Evolutionary conservation across 1,140 invertebrate species (phyloP).

Genomic region (Hydropsyche tenuis): DNA sequence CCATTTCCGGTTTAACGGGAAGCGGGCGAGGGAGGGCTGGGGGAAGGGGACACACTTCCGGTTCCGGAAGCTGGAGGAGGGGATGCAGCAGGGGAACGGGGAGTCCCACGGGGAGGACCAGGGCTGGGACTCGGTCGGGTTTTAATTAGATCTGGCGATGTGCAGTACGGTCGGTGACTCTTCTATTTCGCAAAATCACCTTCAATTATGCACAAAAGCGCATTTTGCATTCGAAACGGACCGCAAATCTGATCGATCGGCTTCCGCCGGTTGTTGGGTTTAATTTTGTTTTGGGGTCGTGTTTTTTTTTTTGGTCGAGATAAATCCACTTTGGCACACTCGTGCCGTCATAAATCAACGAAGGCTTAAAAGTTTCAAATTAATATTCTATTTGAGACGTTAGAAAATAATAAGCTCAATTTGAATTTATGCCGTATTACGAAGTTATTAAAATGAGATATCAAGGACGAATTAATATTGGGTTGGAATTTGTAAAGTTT

Average conservation of each 20-base stretch:
- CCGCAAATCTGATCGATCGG: too few species aligned
- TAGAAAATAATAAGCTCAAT: not conserved
- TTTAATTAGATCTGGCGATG: not conserved
- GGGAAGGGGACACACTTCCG: not conserved
- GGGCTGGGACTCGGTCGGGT: not conserved
- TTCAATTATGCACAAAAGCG: not conserved
- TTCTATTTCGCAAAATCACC: not conserved
- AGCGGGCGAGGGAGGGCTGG: not conserved
- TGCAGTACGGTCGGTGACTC: not conserved
- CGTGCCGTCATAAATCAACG: too few species aligned
- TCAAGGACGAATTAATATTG: too few species aligned
- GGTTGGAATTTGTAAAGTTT: too few species aligned
- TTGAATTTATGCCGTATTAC: not conserved
- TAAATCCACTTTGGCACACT: not conserved
- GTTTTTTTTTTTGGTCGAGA: not conserved
- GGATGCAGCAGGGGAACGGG: not conserved
- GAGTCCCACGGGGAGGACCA: not conserved
- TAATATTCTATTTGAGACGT: too few species aligned
- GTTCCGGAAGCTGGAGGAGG: not conserved
- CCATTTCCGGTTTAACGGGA: conserved; percentile 23
- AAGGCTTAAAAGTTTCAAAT: too few species aligned
- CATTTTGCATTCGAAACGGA: too few species aligned
- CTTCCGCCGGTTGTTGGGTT: not conserved
- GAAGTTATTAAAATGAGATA: too few species aligned
- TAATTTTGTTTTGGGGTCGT: not conserved